Evolutionary conservation across 2,888 invertebrate genomes (phyloP).

Genomic region (Oscheius sp.): DNA sequence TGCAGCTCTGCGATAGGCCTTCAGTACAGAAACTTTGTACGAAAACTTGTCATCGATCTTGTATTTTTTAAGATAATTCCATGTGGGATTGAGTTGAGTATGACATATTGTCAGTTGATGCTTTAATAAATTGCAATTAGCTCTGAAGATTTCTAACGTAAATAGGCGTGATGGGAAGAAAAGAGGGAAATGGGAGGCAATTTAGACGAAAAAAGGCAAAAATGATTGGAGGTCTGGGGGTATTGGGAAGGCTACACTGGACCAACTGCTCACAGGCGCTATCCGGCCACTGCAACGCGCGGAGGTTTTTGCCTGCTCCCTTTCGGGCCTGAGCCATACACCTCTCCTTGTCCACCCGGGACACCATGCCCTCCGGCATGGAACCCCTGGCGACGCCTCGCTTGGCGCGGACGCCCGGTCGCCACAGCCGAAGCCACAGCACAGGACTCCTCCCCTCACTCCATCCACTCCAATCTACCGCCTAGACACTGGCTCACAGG

Average conservation of each 20-base stretch:
- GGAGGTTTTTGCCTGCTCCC: slow-evolving; percentile 65
- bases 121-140: neutral
- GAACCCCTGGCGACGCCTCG: slow-evolving; percentile 57
- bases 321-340: slow-evolving; percentile 64
- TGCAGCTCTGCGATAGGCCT: slow-evolving; percentile 52
- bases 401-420: slow-evolving; percentile 61
- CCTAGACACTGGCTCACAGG: slow-evolving; percentile 60
- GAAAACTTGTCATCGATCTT: slow-evolving; percentile 42
- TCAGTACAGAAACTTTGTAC: slow-evolving; percentile 50
- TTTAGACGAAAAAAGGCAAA: slow-evolving; percentile 27
- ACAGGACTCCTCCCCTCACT: slow-evolving; percentile 56
- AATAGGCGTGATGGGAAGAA: neutral
- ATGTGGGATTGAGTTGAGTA: neutral
- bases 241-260: slow-evolving; percentile 47
- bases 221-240: slow-evolving; percentile 49
- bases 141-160: neutral
- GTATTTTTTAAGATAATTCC: slow-evolving; percentile 11
- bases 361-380: slow-evolving; percentile 43
- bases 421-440: slow-evolving; percentile 45
- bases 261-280: slow-evolving; percentile 50
- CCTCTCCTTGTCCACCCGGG: slow-evolving; percentile 61
- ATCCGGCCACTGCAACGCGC: slow-evolving; percentile 63
- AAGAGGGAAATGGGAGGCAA: neutral
- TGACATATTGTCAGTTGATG: slow-evolving; percentile 26
- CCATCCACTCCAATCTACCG: slow-evolving; percentile 54